Percentiles rank a stretch among this genome's conserved stretches.
Conservation (phyloP, 1,140 invertebrate genomes). For the Amyelois transitella region DNA sequence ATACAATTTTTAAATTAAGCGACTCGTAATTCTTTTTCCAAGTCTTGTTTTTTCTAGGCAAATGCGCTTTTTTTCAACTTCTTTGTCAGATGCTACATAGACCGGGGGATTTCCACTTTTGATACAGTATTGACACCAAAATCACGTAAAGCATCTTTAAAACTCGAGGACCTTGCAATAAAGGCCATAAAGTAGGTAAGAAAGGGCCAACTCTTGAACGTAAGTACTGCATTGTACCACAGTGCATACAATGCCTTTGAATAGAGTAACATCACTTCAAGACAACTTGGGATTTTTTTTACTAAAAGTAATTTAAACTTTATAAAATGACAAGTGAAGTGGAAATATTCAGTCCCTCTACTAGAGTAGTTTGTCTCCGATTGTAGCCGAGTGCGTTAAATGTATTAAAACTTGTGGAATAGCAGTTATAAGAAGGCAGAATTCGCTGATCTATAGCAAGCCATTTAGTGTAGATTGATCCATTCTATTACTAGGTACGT, state of each 20-base stretch:
- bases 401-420: too few species aligned
- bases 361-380: too few species aligned
- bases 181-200: slow-evolving; percentile 17
- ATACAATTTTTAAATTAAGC: too few species aligned
- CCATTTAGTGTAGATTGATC: too few species aligned
- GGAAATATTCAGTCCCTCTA: too few species aligned
- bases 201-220: slow-evolving; percentile 24
- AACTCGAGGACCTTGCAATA: neutral
- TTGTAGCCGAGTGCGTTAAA: too few species aligned
- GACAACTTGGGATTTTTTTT: too few species aligned
- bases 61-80: neutral
- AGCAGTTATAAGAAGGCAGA: too few species aligned
- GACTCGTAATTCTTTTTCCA: neutral
- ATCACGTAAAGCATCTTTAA: neutral
- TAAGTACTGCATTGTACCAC: slow-evolving; percentile 26
- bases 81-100: neutral
- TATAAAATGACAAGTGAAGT: too few species aligned
- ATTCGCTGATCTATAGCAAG: too few species aligned
- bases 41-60: neutral
- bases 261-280: slow-evolving; percentile 5
- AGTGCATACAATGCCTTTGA: slow-evolving; percentile 33
- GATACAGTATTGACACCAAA: neutral
- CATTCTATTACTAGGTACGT: too few species aligned
- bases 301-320: too few species aligned
- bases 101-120: neutral